Conservation (phyloP, 2,113 vertebrate species). For the Sinocyclocheilus anshuiensis region DNA sequence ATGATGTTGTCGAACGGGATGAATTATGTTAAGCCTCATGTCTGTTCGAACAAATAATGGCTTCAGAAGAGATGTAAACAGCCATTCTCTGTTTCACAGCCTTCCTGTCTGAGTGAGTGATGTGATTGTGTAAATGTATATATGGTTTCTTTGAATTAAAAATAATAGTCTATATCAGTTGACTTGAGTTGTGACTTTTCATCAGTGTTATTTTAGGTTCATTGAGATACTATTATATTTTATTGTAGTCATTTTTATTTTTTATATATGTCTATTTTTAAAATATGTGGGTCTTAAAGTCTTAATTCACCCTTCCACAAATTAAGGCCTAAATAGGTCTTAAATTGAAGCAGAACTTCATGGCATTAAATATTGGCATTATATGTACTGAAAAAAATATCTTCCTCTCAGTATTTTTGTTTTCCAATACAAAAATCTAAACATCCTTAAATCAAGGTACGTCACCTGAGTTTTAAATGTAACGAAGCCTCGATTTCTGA, state of each 20-base stretch:
- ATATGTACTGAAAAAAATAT: too few relatives aligned
- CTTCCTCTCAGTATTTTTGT: too few relatives aligned
- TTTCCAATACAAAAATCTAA: too few relatives aligned
- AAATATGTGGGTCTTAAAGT: too few relatives aligned
- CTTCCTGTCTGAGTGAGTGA: neutral
- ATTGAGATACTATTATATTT: neutral
- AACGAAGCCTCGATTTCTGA: too few relatives aligned
- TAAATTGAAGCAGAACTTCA: too few relatives aligned
- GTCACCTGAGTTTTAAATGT: too few relatives aligned
- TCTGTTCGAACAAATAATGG: neutral
- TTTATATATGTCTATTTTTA: neutral
- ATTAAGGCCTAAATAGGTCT: too few relatives aligned
- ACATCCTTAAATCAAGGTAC: too few relatives aligned
- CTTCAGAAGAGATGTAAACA: conserved; percentile 7
- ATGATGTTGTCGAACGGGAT: neutral
- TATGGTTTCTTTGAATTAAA: conserved; percentile 22
- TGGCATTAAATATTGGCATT: too few relatives aligned
- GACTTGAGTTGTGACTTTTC: neutral
- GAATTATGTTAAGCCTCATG: neutral
- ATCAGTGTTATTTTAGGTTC: neutral
- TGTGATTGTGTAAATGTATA: conserved; percentile 17
- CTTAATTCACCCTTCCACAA: too few relatives aligned
- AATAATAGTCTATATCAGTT: neutral
- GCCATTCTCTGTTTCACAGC: conserved; percentile 10
- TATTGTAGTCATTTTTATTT: neutral